Evolutionary conservation across 2,797 vertebrate genomes (phyloP).

Genomic region (Xenopus petersii): DNA sequence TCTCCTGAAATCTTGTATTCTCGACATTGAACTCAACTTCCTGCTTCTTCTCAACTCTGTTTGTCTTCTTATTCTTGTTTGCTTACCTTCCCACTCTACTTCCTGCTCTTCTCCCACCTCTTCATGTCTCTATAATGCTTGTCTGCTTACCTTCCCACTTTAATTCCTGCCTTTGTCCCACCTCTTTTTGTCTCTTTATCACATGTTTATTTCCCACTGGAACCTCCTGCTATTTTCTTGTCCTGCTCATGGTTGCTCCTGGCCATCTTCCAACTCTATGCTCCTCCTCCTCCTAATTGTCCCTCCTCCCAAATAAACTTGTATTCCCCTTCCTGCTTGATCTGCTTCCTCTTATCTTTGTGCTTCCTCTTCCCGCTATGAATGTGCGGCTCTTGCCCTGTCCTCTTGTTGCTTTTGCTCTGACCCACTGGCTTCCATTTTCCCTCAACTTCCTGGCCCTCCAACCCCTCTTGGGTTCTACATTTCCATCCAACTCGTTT

Average conservation of each 20-base stretch:
- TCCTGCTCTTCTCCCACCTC: neutral
- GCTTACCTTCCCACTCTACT: neutral
- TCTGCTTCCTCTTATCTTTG: neutral
- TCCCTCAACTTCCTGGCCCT: neutral
- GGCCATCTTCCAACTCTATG: neutral
- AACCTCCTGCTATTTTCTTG: neutral
- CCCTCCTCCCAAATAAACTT: neutral
- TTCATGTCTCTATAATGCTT: neutral
- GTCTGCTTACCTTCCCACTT: neutral
- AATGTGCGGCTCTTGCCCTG: no score
- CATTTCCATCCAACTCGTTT: neutral
- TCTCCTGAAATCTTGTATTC: neutral
- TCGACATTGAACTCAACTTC: neutral
- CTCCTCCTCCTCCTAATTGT: neutral
- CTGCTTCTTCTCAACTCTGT: neutral
- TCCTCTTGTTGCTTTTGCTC: neutral
- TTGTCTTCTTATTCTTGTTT: neutral
- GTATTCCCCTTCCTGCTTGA: neutral
- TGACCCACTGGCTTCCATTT: neutral
- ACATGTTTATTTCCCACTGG: neutral
- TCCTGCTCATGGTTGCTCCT: neutral
- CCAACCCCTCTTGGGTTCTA: neutral
- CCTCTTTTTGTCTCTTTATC: neutral
- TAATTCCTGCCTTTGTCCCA: neutral
- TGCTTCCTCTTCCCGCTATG: neutral